A percentile compares a stretch with the other conserved stretches of the same genome.
phyloP scores from a whole-genome alignment of 2,888 invertebrate species.

The Aphrophora alni region DNA sequence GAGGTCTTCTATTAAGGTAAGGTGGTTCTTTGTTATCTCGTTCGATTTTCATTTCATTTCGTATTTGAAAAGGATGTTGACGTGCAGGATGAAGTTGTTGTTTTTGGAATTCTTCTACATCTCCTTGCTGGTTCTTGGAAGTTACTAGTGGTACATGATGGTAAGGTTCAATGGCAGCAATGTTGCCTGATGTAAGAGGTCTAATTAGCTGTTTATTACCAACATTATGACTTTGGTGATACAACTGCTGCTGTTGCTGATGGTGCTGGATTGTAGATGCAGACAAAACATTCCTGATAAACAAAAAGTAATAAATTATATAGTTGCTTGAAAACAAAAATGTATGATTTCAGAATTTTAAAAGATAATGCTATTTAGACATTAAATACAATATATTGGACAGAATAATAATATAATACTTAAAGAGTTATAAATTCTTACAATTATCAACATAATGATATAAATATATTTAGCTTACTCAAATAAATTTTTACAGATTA shows the following conservation, averaged over 20 bases:
- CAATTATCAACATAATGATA: too few species aligned
- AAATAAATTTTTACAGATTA: too few species aligned
- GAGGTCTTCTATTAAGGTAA: constrained; percentile 2
- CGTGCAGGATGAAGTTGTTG: constrained; percentile 56
- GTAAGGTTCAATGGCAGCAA: constrained; percentile 87
- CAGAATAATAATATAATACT: too few species aligned
- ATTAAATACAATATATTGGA: too few species aligned
- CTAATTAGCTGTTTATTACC: constrained; percentile 48
- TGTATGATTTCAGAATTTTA: not conserved
- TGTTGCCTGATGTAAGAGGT: constrained; percentile 58
- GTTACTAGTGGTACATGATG: constrained; percentile 73
- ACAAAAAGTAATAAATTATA: not conserved
- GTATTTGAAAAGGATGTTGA: constrained; percentile 41
- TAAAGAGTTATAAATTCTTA: too few species aligned
- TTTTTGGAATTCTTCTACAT: constrained; percentile 56
- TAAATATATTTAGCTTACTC: too few species aligned
- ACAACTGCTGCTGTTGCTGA: constrained; percentile 60
- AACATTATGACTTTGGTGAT: constrained; percentile 61
- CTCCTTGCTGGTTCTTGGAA: constrained; percentile 21
- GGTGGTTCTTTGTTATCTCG: constrained; percentile 14
- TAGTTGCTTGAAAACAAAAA: not conserved
- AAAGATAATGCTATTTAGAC: not conserved
- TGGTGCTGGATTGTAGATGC: constrained; percentile 34
- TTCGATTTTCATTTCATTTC: constrained; percentile 4
- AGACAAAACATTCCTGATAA: constrained; percentile 24